These are phyloP conservation scores for Solea senegalensis DNA, from an alignment of 2,113 vertebrate species.

Conservation along the genomic window DNA sequence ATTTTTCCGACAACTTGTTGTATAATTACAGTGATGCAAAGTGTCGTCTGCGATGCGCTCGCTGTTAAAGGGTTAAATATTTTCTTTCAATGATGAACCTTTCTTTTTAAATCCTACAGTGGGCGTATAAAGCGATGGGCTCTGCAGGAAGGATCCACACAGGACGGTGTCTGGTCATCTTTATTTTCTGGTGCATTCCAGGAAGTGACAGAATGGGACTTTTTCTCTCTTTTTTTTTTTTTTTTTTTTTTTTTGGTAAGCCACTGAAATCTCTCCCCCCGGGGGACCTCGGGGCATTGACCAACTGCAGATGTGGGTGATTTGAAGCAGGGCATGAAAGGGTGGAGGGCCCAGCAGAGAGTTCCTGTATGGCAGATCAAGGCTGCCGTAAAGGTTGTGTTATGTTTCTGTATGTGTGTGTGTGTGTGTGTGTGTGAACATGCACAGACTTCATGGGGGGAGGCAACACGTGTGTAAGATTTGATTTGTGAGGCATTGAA, in stretches of 20 bases:
- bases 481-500: constrained; percentile 81
- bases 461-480: constrained; percentile 73
- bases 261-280: constrained; percentile 40
- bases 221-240: constrained; percentile 2
- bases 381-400: constrained; percentile 54
- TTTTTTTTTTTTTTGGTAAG: constrained; percentile 7
- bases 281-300: constrained; percentile 45
- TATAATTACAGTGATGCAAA: too few species aligned
- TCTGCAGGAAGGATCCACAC: neutral
- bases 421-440: constrained; percentile 22
- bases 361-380: constrained; percentile 62
- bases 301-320: constrained; percentile 65
- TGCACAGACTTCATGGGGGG: constrained; percentile 49
- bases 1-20: too few species aligned
- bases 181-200: constrained; percentile 41
- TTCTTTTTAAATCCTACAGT: too few species aligned
- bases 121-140: too few species aligned
- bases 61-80: too few species aligned
- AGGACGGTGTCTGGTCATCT: constrained; percentile 37
- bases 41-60: too few species aligned
- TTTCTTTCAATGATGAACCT: too few species aligned
- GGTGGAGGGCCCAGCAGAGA: constrained; percentile 29
- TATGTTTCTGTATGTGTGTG: constrained; percentile 19
- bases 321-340: constrained; percentile 51
- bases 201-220: constrained; percentile 49